Conservation (phyloP, 2,797 vertebrate species). For the Artibeus jamaicensis region DNA sequence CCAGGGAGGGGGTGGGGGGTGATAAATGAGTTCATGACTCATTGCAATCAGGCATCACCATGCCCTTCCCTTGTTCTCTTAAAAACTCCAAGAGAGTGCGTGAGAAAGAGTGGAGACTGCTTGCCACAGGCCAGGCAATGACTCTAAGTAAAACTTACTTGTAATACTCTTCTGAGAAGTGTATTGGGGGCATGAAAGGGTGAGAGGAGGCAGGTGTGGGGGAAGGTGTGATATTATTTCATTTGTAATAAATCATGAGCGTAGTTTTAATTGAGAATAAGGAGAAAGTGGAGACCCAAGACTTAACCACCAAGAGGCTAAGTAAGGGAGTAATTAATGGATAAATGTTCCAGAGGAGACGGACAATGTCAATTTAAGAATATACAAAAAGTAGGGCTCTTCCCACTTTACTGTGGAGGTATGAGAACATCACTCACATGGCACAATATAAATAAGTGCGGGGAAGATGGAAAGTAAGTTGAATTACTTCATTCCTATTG, state of each 20-base stretch:
- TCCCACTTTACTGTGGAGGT: not conserved
- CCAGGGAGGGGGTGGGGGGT: not conserved
- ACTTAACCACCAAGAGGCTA: not conserved
- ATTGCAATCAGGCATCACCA: not conserved
- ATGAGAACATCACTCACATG: not conserved
- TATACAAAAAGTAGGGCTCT: not conserved
- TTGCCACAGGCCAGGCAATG: no score
- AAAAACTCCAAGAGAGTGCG: not conserved
- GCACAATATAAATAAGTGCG: slow-evolving; percentile 24
- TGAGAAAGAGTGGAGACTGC: not conserved
- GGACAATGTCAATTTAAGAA: not conserved
- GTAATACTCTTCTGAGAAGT: not conserved
- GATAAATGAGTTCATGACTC: not conserved
- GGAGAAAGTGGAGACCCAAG: not conserved
- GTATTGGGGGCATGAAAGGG: not conserved
- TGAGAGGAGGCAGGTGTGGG: not conserved
- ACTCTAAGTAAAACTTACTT: not conserved
- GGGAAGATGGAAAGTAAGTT: slow-evolving; percentile 31
- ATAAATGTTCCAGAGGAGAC: not conserved
- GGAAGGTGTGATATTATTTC: not conserved
- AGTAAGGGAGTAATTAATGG: not conserved
- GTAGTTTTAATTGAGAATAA: not conserved
- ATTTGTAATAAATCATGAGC: not conserved
- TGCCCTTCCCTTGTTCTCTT: not conserved
- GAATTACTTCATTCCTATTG: slow-evolving; percentile 57